phyloP scores from a whole-genome alignment of 2,888 invertebrate genomes.

The Pseudococcus viburni region DNA sequence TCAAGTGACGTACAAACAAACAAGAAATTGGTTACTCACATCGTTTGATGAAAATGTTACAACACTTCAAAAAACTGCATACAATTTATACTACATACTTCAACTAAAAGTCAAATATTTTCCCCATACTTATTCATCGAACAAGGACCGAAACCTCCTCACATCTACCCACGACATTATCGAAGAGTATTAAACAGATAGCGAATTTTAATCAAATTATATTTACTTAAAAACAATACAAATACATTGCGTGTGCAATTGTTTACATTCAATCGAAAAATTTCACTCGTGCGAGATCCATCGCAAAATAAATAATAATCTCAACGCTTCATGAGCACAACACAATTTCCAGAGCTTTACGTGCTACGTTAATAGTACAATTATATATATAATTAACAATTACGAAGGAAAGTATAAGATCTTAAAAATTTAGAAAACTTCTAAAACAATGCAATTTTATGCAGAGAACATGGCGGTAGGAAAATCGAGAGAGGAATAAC shows the following conservation, averaged over 20 bases:
- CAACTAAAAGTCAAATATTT: no score
- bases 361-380: slow-evolving; percentile 37
- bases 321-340: neutral
- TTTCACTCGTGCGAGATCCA: neutral
- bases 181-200: neutral
- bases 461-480: neutral
- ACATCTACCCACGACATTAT: neutral
- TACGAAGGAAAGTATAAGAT: slow-evolving; percentile 34
- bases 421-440: neutral
- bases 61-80: no score
- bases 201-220: slow-evolving; percentile 7
- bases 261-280: slow-evolving; percentile 33
- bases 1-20: no score
- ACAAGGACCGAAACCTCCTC: no score
- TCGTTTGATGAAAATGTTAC: no score
- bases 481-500: neutral
- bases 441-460: neutral
- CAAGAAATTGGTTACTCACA: no score
- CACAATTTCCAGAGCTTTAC: slow-evolving; percentile 1
- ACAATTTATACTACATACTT: no score
- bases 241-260: slow-evolving; percentile 5
- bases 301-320: slow-evolving; percentile 17
- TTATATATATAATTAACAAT: slow-evolving; percentile 34
- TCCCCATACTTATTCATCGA: no score
- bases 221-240: slow-evolving; percentile 49